Conservation (phyloP, 1,140 invertebrate species). For the Drosophila gunungcola region DNA sequence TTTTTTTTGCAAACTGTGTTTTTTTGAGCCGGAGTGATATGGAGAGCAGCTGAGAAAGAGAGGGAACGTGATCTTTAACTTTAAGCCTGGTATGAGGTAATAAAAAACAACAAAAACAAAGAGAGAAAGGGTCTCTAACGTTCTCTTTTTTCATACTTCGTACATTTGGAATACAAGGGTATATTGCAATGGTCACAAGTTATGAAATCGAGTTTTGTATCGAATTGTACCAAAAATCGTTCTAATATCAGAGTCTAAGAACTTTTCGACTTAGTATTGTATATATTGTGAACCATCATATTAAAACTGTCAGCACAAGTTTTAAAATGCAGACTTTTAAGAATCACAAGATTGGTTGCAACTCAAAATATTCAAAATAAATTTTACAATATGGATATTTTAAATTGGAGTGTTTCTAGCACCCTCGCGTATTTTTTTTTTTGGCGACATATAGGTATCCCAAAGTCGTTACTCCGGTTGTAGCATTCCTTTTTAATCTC, state of each 20-base stretch:
- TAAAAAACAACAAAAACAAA: constrained; percentile 23
- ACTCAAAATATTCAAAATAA: no score
- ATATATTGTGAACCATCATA: no score
- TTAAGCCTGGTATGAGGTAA: constrained; percentile 17
- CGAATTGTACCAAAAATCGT: no score
- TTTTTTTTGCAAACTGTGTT: constrained; percentile 9
- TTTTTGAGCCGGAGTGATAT: constrained; percentile 5
- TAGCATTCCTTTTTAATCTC: neutral
- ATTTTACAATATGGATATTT: no score
- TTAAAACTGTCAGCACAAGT: no score
- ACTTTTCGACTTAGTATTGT: no score
- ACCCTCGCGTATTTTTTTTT: neutral
- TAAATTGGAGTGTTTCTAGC: no score
- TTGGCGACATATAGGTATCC: neutral
- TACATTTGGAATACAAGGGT: neutral
- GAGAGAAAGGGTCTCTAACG: constrained; percentile 11
- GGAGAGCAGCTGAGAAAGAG: neutral
- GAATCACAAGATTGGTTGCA: no score
- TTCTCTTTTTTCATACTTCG: neutral
- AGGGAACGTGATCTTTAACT: constrained; percentile 32
- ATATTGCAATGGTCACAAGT: neutral
- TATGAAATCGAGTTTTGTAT: no score
- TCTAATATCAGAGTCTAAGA: no score
- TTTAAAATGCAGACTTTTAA: no score
- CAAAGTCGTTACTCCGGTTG: neutral